Conservation (phyloP, 2,888 invertebrate genomes). For the Keiferia lycopersicella region DNA sequence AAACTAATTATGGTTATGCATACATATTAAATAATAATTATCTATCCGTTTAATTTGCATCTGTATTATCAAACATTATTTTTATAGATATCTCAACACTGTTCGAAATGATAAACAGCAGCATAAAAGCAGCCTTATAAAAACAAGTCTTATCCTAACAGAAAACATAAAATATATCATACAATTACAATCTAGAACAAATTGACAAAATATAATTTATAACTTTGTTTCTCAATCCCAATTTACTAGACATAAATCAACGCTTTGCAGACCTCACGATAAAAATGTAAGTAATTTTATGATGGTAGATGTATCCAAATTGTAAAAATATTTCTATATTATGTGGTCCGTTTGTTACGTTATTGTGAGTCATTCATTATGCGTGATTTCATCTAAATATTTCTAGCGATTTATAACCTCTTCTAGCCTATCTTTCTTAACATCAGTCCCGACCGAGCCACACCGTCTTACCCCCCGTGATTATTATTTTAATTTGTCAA, state of each 20-base stretch:
- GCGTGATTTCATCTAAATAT: conserved; percentile 55
- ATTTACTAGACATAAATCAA: conserved; percentile 61
- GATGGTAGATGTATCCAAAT: conserved; percentile 50
- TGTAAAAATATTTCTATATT: conserved; percentile 75
- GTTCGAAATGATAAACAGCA: conserved; percentile 24
- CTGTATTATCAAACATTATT: conserved; percentile 5
- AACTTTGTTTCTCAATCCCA: conserved; percentile 49
- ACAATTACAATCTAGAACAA: conserved; percentile 59
- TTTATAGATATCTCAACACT: neutral
- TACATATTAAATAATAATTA: neutral
- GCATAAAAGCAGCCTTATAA: conserved; percentile 37
- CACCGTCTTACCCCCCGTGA: neutral
- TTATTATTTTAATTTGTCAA: conserved; percentile 44
- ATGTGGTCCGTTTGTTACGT: conserved; percentile 73
- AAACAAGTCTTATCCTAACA: conserved; percentile 35
- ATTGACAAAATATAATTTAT: conserved; percentile 73
- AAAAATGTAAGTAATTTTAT: conserved; percentile 47
- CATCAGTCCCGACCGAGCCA: conserved; percentile 27
- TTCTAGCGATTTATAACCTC: conserved; percentile 55
- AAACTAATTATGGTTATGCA: neutral
- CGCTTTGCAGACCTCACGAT: conserved; percentile 44
- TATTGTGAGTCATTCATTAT: conserved; percentile 56
- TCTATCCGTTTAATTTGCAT: neutral
- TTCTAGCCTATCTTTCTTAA: conserved; percentile 42
- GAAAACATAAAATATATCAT: conserved; percentile 30